Evolutionary conservation across 2,888 invertebrate genomes (phyloP), one percentile per base, ranked within the genome.

Genomic region (Galerucella pusilla): DNA sequence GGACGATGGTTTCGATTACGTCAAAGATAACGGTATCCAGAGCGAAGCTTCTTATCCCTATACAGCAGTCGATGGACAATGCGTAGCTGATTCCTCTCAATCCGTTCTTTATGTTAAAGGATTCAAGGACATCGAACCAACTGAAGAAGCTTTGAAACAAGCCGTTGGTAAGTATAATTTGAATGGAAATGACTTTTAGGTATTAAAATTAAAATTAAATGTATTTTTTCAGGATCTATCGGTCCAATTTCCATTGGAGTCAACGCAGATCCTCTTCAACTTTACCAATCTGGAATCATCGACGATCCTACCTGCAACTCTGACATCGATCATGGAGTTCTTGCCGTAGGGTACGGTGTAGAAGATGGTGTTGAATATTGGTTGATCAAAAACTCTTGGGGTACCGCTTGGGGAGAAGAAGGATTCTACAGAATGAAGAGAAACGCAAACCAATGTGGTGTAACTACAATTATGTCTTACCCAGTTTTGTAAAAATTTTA

Each of bases 1-100:
- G 89, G 88, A 88, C 76, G 82, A 85, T 14, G 88, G 88, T 35
- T 89, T 88, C 81, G 79, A 88, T 80, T 89, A 89, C 82, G 83
- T 89, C 42, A 84, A 85, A 69, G 83, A 85, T 25, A 88, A 89
- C 81, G 91, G 91, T 20, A 88, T 91, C 69, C 90, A 90, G 80
- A 89, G 89, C 2, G 90, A 80, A 68, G 81, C 80, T 2, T 84
- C 88, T 0, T 91, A 91, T 80, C 90, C 90, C 14, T 91, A 91
- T 73, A 76, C 77, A 75, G 77, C 61, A 1, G 60, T 3, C 20
- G 73, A 79, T 20, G 68, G 71, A 16, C 14, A 42, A 12, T 82
- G 83, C 68, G 2, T 9, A 35, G 28, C 54, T 42, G 49, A 25
- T 20, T 7, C n/a, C 1, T 12, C 42, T 11, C 6, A 71, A 20